Conservation (phyloP, 2,113 vertebrate genomes). For the Ceyx margarethae region DNA sequence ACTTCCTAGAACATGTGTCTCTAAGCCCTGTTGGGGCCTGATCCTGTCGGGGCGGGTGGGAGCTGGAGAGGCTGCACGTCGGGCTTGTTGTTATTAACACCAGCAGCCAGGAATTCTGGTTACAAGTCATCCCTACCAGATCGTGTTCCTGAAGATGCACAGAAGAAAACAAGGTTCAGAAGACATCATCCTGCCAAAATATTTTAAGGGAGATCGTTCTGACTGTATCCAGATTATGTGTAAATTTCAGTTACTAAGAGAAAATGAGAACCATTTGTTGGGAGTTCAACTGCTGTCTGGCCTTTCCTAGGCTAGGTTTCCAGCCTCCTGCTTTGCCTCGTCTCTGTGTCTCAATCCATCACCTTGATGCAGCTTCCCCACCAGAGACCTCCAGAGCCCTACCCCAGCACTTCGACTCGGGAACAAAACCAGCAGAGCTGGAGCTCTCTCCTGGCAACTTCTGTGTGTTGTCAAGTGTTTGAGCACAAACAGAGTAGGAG, state of each 20-base stretch:
- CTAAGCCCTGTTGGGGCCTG: background rate
- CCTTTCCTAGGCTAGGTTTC: constrained; percentile 41
- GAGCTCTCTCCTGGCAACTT: constrained; percentile 29
- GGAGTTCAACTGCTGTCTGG: constrained; percentile 53
- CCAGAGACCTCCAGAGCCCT: background rate
- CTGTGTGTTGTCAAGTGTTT: constrained; percentile 5
- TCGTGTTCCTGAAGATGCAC: constrained; percentile 37
- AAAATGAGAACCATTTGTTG: constrained; percentile 62
- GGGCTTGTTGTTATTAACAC: constrained; percentile 3
- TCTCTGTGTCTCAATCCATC: constrained; percentile 7
- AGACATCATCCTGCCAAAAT: constrained; percentile 34
- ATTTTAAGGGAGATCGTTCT: constrained; percentile 37
- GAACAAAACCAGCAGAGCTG: background rate
- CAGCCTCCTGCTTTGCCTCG: constrained; percentile 44
- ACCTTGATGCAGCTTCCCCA: constrained; percentile 43
- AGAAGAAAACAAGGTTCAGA: constrained; percentile 45
- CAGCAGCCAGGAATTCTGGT: background rate
- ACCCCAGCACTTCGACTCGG: background rate
- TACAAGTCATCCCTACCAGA: constrained; percentile 7
- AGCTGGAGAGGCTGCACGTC: background rate
- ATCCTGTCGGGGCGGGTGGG: constrained; percentile 1
- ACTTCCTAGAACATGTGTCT: constrained; percentile 45
- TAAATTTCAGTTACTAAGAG: constrained; percentile 44
- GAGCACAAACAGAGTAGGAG: constrained; percentile 8
- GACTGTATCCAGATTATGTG: constrained; percentile 22